These are phyloP conservation scores for Hypolimnas misippus DNA, from an alignment of 2,888 invertebrate genomes.

Conservation along the genomic window DNA sequence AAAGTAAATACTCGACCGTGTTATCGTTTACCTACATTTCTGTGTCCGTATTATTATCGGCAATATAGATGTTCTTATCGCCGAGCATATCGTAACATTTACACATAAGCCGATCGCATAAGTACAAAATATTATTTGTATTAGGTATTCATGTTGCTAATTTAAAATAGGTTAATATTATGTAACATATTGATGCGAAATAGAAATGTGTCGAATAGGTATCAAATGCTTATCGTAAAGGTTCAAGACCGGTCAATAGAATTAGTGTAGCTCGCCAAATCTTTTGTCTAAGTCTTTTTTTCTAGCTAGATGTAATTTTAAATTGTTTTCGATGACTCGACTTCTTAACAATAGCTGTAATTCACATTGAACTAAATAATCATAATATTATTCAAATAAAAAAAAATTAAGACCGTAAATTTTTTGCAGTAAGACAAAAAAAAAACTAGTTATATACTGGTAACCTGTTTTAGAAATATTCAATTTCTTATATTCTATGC, in stretches of 20 bases:
- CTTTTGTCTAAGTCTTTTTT: constrained; percentile 4
- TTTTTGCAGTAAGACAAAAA: not conserved
- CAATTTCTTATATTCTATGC: not conserved
- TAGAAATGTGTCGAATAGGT: not conserved
- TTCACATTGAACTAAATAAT: not conserved
- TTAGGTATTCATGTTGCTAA: not conserved
- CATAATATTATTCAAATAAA: not conserved
- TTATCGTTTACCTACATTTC: constrained; percentile 42
- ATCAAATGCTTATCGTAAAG: constrained; percentile 17
- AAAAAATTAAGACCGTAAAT: not conserved
- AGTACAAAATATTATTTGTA: not conserved
- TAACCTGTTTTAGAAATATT: not conserved
- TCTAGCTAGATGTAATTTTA: not conserved
- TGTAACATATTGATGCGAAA: not conserved
- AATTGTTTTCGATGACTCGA: not conserved
- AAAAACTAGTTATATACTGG: not conserved
- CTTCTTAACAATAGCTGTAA: not conserved
- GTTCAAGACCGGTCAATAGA: constrained; percentile 42
- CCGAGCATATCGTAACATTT: constrained; percentile 32
- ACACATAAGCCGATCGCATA: constrained; percentile 16
- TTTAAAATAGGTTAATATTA: constrained; percentile 4
- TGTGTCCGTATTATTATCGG: constrained; percentile 37
- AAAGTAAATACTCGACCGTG: constrained; percentile 18
- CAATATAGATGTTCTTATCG: constrained; percentile 40
- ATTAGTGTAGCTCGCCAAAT: constrained; percentile 37